These are phyloP conservation scores for Sebastes trivittatus DNA, from an alignment of 2,797 vertebrate species.

Conservation along the genomic window DNA sequence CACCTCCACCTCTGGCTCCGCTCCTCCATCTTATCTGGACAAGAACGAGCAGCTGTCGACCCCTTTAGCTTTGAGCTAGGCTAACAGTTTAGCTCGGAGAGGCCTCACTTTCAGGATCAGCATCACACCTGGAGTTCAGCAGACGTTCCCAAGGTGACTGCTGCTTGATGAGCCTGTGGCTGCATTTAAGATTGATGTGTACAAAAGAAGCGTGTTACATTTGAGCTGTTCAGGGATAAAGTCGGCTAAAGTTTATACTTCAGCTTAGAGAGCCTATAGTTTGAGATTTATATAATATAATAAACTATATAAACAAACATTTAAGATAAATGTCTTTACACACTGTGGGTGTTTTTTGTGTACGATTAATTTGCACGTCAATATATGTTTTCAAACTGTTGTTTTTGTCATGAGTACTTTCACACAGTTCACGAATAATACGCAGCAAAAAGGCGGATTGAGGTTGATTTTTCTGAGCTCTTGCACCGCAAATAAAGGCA, in stretches of 20 bases:
- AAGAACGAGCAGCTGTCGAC: not conserved
- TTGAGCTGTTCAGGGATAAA: not conserved
- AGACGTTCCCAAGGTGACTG: fast-evolving
- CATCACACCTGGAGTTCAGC: not conserved
- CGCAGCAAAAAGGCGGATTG: too few relatives aligned
- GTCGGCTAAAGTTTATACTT: not conserved
- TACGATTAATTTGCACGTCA: too few relatives aligned
- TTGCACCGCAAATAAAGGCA: too few relatives aligned
- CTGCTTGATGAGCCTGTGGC: not conserved
- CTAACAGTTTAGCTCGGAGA: slow-evolving; percentile 8
- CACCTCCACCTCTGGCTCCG: slow-evolving; percentile 20
- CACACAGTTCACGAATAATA: too few relatives aligned
- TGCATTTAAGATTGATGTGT: not conserved
- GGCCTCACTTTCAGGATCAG: not conserved
- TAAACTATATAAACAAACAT: not conserved
- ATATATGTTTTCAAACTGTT: too few relatives aligned
- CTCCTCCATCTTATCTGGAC: slow-evolving; percentile 24
- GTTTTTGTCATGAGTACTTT: too few relatives aligned
- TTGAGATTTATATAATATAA: not conserved
- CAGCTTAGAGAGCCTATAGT: not conserved
- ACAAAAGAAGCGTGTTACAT: not conserved
- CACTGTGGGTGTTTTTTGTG: too few relatives aligned
- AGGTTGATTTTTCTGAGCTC: too few relatives aligned
- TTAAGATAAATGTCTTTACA: not conserved
- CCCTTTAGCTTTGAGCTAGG: slow-evolving; percentile 8